Base-by-base conservation (phyloP, 1,140 invertebrate species). In the Aphis gossypii region DNA sequence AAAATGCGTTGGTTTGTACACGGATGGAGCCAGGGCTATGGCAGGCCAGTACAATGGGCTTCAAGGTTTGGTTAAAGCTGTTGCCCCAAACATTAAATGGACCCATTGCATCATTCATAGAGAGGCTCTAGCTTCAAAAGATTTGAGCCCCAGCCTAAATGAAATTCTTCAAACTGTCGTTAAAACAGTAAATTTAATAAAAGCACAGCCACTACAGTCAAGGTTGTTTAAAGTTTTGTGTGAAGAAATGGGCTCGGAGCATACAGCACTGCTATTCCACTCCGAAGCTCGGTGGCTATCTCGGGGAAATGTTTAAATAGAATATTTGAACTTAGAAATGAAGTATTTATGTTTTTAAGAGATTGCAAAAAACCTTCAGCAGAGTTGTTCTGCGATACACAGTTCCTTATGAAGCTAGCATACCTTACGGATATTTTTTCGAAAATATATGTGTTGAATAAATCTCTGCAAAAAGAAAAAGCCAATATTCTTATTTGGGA, bases 211-310 rank as follows among this genome's bases (percentile, higher is more conserved):
- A 46, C 82, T 84, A 84, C 82, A 84, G 82, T 84, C 38, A 84
- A 84, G 82, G 82, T 84, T 84, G 82, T 84, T 86, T 86, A 86
- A 86, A 86, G 84, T 86, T 46, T 86, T 82, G n/a, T 82, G 76
- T 82, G 76, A 82, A 82, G 76, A 82, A 82, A 82, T 82, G n/a
- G 76, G 76, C 76, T 82, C 76, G 76, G 76, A 82, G n/a, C 76
- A 82, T 82, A 82, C 76, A 82, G 76, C 76, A 82, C 76, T 82
- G 76, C 76, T 82, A 35, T 35, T 82, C 38, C 76, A 82, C 76
- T 11, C 76, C 76, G 76, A 82, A 82, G n/a, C 76, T 35, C n/a
- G 76, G 76, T 82, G 76, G 76, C 76, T 82, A 82, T 82, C n/a
- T 35, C n/a, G 30, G 76, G 60, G 60, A 68, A 68, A 68, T 68